phyloP scores from a whole-genome alignment of 2,113 vertebrate genomes.

The Crotophaga sulcirostris region DNA sequence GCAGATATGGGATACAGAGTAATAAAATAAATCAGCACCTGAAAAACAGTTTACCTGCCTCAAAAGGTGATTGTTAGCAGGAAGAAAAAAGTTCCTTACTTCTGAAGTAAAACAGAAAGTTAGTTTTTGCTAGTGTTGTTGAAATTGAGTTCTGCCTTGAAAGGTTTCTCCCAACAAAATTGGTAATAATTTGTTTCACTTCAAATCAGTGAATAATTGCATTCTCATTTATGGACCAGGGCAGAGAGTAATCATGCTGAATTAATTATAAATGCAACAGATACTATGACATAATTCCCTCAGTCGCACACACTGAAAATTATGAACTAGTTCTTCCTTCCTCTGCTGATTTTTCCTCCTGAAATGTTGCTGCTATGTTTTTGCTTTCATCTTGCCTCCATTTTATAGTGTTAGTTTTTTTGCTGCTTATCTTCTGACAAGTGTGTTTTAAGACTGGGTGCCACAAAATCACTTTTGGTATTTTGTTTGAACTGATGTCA shows the following conservation, averaged over 20 bases:
- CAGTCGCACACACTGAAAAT: neutral
- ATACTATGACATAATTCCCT: neutral
- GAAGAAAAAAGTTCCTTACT: neutral
- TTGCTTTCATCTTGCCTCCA: neutral
- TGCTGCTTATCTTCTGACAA: neutral
- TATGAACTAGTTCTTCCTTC: neutral
- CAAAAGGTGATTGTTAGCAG: neutral
- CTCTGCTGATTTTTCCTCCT: neutral
- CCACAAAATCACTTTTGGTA: neutral
- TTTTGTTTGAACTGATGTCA: neutral
- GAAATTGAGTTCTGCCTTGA: neutral
- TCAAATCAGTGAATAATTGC: neutral
- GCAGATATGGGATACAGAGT: neutral
- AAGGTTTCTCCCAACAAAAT: neutral
- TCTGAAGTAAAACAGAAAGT: neutral
- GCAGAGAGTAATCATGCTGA: neutral
- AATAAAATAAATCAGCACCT: neutral
- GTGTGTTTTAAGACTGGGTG: neutral
- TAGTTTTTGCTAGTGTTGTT: neutral
- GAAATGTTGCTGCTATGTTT: neutral
- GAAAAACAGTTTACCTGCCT: neutral
- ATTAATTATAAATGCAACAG: neutral
- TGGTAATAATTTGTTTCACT: neutral
- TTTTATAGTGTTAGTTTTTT: neutral
- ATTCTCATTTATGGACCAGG: neutral